These are phyloP conservation scores for Osedax fenrisi DNA, from an alignment of 2,888 invertebrate genomes.

Conservation along the genomic window DNA sequence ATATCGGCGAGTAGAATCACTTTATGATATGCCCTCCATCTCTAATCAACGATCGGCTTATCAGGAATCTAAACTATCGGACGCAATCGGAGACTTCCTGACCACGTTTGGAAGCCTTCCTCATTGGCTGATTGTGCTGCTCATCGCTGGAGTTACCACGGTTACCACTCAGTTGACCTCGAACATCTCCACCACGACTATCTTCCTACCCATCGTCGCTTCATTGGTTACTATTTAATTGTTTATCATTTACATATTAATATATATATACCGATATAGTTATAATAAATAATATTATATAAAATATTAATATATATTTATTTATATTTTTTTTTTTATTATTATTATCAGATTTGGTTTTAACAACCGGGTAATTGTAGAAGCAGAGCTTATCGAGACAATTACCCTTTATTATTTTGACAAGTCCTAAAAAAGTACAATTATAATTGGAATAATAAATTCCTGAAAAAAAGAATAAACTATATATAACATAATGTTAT, in stretches of 20 bases:
- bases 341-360: no score
- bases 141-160: conserved; percentile 42
- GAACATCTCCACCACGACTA: conserved; percentile 45
- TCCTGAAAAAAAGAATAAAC: no score
- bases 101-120: conserved; percentile 39
- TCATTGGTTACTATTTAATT: conserved; percentile 41
- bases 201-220: conserved; percentile 46
- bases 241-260: conserved; percentile 30
- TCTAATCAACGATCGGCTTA: conserved; percentile 16
- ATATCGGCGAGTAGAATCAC: neutral
- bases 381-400: no score
- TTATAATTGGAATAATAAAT: no score
- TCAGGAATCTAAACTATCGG: conserved; percentile 43
- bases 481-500: no score
- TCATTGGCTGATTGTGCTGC: conserved; percentile 41
- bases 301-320: conserved; percentile 29
- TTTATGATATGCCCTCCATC: neutral
- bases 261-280: conserved; percentile 31
- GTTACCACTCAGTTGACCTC: conserved; percentile 45
- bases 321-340: neutral
- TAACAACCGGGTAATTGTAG: no score
- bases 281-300: conserved; percentile 29
- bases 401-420: no score
- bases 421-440: no score
- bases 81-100: conserved; percentile 41